phyloP scores from a whole-genome alignment of 2,797 vertebrate genomes.

The Schizopygopsis pylzovi region DNA sequence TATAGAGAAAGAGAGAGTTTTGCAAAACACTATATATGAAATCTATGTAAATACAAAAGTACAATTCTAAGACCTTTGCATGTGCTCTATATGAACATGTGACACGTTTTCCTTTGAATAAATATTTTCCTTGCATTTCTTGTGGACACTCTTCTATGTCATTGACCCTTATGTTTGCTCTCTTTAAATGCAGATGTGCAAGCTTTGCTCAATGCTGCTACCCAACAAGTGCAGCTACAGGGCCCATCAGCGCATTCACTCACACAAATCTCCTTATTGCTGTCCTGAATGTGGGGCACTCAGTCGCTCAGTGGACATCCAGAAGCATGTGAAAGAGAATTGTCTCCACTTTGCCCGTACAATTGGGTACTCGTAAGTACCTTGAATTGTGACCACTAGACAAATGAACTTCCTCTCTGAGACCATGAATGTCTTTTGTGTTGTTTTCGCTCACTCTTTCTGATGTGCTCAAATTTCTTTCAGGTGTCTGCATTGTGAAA shows the following conservation, averaged over 20 bases:
- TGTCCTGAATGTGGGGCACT: conserved; percentile 94
- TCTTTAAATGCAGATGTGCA: conserved; percentile 81
- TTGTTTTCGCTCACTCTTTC: background rate
- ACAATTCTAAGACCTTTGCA: background rate
- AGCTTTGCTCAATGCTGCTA: conserved; percentile 92
- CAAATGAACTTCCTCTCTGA: background rate
- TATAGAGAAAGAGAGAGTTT: background rate
- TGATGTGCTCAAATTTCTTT: conserved; percentile 30
- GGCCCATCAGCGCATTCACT: conserved; percentile 91
- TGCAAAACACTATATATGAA: background rate
- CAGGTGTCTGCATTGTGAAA: conserved; percentile 96
- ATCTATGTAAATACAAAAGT: background rate
- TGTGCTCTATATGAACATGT: background rate
- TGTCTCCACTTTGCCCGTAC: conserved; percentile 96
- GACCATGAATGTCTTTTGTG: background rate
- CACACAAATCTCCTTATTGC: conserved; percentile 94
- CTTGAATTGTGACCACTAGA: conserved; percentile 4
- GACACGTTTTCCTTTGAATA: background rate
- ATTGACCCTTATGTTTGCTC: background rate
- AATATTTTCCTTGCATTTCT: background rate
- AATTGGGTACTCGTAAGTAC: conserved; percentile 92
- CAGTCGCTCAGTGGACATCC: conserved; percentile 91
- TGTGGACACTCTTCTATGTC: background rate
- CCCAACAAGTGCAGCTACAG: conserved; percentile 95
- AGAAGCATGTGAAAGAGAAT: conserved; percentile 95